These are phyloP conservation scores for Drosophila paulistorum DNA, from an alignment of 1,140 invertebrate genomes.

Conservation along the genomic window DNA sequence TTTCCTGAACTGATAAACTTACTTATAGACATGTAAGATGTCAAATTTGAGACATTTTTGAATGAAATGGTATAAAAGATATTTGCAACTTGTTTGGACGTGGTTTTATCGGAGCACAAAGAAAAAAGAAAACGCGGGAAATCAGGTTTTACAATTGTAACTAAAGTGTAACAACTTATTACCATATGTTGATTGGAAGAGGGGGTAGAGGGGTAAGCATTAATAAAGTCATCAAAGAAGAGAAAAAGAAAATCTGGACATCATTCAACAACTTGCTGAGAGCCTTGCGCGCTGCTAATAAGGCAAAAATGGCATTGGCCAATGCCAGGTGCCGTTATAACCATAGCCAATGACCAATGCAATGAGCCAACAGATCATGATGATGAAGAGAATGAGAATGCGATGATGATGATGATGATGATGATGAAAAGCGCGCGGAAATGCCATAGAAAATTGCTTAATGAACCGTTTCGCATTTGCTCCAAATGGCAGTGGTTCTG, in stretches of 20 bases:
- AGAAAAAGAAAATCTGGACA: not conserved
- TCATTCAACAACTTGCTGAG: not conserved
- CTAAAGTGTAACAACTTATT: conserved; percentile 2
- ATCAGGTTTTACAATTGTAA: not conserved
- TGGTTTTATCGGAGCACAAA: not conserved
- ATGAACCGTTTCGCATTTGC: conserved; percentile 72
- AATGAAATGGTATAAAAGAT: not conserved
- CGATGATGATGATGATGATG: conserved; percentile 6
- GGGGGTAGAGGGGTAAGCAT: not conserved
- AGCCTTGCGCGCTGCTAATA: conserved; percentile 28
- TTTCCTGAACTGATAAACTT: too few species aligned
- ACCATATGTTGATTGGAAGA: not conserved
- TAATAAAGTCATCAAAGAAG: conserved; percentile 8
- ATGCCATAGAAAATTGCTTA: conserved; percentile 76
- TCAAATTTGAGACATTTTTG: not conserved
- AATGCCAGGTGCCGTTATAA: conserved; percentile 69
- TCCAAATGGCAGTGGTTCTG: conserved; percentile 62
- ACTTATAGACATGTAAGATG: too few species aligned
- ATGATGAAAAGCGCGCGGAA: conserved; percentile 62
- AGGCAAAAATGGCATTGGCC: conserved; percentile 45
- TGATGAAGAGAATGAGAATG: conserved; percentile 13
- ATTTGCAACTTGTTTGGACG: not conserved
- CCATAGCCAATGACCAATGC: conserved; percentile 36
- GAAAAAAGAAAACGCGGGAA: not conserved
- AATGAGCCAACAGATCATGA: conserved; percentile 37